Percentiles rank a stretch among this genome's conserved stretches.
Evolutionary conservation across 2,888 invertebrate species (phyloP).

Genomic region (Nudaria mundana): DNA sequence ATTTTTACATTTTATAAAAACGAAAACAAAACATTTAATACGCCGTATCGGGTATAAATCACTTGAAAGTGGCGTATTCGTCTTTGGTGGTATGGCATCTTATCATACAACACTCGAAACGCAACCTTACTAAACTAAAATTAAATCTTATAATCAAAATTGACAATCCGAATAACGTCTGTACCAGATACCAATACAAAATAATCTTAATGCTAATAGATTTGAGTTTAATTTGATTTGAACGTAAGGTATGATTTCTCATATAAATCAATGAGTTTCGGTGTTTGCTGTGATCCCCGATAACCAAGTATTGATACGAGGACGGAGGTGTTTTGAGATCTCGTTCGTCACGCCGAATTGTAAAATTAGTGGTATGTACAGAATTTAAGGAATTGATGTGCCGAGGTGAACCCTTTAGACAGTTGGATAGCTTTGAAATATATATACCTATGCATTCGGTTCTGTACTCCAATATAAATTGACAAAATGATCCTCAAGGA

Average conservation of each 20-base stretch:
- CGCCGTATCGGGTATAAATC: conserved; percentile 76
- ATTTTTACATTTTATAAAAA: conserved; percentile 75
- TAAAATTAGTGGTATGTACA: conserved; percentile 39
- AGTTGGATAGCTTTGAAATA: background rate
- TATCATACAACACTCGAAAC: conserved; percentile 14
- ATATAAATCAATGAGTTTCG: conserved; percentile 56
- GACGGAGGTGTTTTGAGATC: conserved; percentile 51
- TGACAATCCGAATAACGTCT: conserved; percentile 1
- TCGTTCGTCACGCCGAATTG: conserved; percentile 50
- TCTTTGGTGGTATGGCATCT: conserved; percentile 71
- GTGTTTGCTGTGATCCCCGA: conserved; percentile 48
- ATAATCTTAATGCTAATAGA: background rate
- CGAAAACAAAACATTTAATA: conserved; percentile 78
- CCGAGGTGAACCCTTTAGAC: background rate
- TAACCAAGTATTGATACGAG: conserved; percentile 51
- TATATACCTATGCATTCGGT: background rate
- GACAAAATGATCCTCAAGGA: too few relatives aligned
- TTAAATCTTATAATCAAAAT: conserved; percentile 15
- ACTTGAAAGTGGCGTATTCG: conserved; percentile 74
- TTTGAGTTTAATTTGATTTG: conserved; percentile 20
- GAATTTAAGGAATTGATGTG: conserved; percentile 22
- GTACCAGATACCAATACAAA: conserved; percentile 9
- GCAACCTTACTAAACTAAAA: conserved; percentile 1
- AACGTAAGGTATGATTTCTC: conserved; percentile 38
- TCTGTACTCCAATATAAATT: too few relatives aligned